phyloP scores from a whole-genome alignment of 1,140 invertebrate genomes.

The Argopecten irradians region DNA sequence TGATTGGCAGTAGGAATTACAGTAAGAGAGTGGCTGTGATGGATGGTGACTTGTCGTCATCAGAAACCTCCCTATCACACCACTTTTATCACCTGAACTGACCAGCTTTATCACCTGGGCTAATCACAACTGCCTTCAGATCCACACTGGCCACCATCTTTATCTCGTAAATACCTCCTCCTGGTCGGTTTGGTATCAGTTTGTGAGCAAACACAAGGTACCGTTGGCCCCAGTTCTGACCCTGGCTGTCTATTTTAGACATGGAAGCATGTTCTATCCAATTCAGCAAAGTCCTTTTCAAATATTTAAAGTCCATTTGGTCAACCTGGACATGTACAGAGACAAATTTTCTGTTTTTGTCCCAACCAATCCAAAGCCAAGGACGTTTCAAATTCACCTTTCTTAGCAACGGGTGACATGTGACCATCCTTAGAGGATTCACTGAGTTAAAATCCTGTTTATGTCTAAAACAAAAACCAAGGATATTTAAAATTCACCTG shows the following conservation, averaged over 20 bases:
- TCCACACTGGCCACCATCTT: slow-evolving; percentile 11
- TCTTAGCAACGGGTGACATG: not conserved
- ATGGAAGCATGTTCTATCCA: slow-evolving; percentile 8
- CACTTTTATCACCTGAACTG: slow-evolving; percentile 21
- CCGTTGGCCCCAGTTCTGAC: not conserved
- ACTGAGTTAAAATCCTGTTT: not conserved
- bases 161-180: not conserved
- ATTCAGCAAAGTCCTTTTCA: not conserved
- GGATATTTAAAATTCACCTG: not conserved
- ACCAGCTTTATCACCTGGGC: slow-evolving; percentile 20
- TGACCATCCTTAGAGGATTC: not conserved
- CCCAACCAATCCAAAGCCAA: not conserved
- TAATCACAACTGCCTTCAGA: not conserved
- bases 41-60: not conserved
- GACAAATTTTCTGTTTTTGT: not conserved
- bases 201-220: not conserved
- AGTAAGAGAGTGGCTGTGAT: not conserved
- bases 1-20: not conserved
- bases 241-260: not conserved
- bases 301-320: slow-evolving; percentile 23
- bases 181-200: slow-evolving; percentile 14
- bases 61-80: not conserved
- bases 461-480: not conserved
- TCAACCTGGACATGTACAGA: not conserved
- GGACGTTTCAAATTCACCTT: slow-evolving; percentile 5